Evolutionary conservation across 2,888 invertebrate species (phyloP).

Genomic region (Polylopha cassiicola): DNA sequence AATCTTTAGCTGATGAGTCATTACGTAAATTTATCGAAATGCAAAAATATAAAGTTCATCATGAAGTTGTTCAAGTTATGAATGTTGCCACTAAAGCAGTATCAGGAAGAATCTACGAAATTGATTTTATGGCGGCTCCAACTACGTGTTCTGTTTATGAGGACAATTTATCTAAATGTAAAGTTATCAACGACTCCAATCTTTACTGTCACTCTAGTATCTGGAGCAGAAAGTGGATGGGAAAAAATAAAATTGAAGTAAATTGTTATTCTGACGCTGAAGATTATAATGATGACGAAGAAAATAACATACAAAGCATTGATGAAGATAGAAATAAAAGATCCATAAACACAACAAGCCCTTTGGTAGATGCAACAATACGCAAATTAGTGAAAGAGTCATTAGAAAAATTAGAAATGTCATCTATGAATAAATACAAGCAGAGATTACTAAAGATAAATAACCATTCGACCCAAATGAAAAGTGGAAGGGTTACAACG

Average conservation of each 20-base stretch:
- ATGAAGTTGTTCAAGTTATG: conserved; percentile 39
- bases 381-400: conserved; percentile 48
- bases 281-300: conserved; percentile 5
- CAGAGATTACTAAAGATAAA: conserved; percentile 55
- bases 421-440: conserved; percentile 53
- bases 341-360: conserved; percentile 37
- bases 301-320: conserved; percentile 9
- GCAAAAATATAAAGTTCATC: conserved; percentile 26
- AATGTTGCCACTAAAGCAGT: conserved; percentile 38
- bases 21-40: conserved; percentile 34
- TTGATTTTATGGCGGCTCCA: conserved; percentile 42
- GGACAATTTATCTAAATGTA: conserved; percentile 27
- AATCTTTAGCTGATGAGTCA: conserved; percentile 39
- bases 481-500: conserved; percentile 51
- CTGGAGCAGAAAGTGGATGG: conserved; percentile 75
- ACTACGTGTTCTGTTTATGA: conserved; percentile 29
- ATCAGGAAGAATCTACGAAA: conserved; percentile 40
- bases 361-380: conserved; percentile 42
- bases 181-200: conserved; percentile 24
- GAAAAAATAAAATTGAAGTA: conserved; percentile 47
- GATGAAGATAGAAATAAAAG: conserved; percentile 34
- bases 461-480: conserved; percentile 50
- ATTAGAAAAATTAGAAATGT: conserved; percentile 56
- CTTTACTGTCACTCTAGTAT: conserved; percentile 64
- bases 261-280: conserved; percentile 38